phyloP scores from a whole-genome alignment of 2,888 invertebrate species.

The Amblyjoppa proteus region DNA sequence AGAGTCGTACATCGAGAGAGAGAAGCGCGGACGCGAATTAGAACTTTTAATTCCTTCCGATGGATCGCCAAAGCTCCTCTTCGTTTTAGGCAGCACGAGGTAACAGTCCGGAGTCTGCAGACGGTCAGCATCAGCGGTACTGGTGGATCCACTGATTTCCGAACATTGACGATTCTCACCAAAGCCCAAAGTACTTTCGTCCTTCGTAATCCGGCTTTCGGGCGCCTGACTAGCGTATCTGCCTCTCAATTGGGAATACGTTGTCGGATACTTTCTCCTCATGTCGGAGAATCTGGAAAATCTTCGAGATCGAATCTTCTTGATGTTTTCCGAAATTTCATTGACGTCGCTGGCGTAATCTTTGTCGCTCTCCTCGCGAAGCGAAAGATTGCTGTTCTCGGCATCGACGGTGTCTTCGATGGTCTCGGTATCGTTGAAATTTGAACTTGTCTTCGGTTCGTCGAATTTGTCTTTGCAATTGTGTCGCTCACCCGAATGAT shows the following conservation, averaged over 20 bases:
- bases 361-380: not conserved
- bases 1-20: constrained; percentile 69
- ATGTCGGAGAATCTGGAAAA: constrained; percentile 62
- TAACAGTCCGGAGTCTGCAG: constrained; percentile 58
- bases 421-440: not conserved
- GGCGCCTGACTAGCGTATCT: constrained; percentile 19
- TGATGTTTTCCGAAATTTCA: not conserved
- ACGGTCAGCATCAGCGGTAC: constrained; percentile 35
- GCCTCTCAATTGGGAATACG: constrained; percentile 61
- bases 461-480: not conserved
- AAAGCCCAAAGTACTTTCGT: not conserved
- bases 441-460: constrained; percentile 13
- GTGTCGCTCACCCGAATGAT: constrained; percentile 3
- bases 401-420: not conserved
- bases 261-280: constrained; percentile 49
- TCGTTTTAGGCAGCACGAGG: constrained; percentile 55
- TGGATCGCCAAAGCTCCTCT: constrained; percentile 14
- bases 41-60: constrained; percentile 52
- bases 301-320: constrained; percentile 54
- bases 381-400: constrained; percentile 36
- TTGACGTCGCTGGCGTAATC: not conserved
- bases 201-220: constrained; percentile 11
- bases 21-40: constrained; percentile 57
- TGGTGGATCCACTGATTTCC: constrained; percentile 30
- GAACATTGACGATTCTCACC: constrained; percentile 24